Evolutionary conservation across 2,797 vertebrate species (phyloP).

Genomic region (Tiaroga cobitis): DNA sequence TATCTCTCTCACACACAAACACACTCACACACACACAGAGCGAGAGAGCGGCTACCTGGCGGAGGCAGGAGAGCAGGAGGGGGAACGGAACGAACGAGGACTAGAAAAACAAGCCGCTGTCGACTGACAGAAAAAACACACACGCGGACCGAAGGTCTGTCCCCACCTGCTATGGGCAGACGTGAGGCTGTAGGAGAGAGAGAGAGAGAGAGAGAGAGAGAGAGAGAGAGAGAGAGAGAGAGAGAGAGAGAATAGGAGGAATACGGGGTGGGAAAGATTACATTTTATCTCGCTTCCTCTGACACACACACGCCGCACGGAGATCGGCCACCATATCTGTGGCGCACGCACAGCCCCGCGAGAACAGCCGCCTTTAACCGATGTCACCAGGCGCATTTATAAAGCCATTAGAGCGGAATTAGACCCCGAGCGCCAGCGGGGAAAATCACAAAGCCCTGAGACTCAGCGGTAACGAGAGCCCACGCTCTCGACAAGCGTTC

Average conservation of each 20-base stretch:
- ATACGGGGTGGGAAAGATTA: slow-evolving; percentile 65
- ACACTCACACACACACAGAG: slow-evolving; percentile 44
- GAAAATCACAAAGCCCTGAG: slow-evolving; percentile 28
- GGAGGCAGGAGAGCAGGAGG: slow-evolving; percentile 47
- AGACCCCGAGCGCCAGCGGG: slow-evolving; percentile 53
- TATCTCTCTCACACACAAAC: slow-evolving; percentile 75
- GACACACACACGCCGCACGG: slow-evolving; percentile 51
- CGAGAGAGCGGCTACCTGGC: slow-evolving; percentile 79
- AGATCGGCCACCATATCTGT: slow-evolving; percentile 52
- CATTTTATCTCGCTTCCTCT: slow-evolving; percentile 65
- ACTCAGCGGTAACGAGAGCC: slow-evolving; percentile 30
- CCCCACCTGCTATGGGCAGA: slow-evolving; percentile 49
- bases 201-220: background rate
- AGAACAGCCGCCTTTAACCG: slow-evolving; percentile 52
- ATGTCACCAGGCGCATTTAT: slow-evolving; percentile 62
- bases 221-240: slow-evolving; percentile 26
- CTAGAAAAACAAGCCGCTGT: slow-evolving; percentile 62
- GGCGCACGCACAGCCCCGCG: slow-evolving; percentile 63
- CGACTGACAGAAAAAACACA: slow-evolving; percentile 50
- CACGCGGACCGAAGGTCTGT: slow-evolving; percentile 43
- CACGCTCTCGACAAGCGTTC: slow-evolving; percentile 7
- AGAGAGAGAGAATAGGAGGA: slow-evolving; percentile 25
- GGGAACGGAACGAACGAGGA: slow-evolving; percentile 46
- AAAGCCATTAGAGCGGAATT: slow-evolving; percentile 64
- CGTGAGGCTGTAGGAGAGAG: slow-evolving; percentile 26